Conservation (phyloP, 2,888 invertebrate genomes). For the Cryptus viduatorius region DNA sequence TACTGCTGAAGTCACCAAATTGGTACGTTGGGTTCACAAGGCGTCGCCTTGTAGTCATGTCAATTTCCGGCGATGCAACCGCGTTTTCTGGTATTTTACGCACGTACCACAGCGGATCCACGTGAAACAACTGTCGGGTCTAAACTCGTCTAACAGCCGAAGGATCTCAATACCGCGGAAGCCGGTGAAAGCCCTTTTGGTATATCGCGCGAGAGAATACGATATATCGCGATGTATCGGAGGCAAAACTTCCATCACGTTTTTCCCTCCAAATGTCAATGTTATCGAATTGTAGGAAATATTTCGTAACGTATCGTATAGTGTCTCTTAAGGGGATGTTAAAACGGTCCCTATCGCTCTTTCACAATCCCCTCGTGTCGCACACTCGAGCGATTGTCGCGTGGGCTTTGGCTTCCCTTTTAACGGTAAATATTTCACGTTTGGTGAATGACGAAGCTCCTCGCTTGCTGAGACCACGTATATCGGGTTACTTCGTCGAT, state of each 20-base stretch:
- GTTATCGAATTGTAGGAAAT: slow-evolving; percentile 6
- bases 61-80: background rate
- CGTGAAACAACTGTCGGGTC: background rate
- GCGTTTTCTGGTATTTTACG: slow-evolving; percentile 10
- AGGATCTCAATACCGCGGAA: background rate
- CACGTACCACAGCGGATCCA: background rate
- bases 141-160: slow-evolving; percentile 1
- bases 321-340: too few species aligned
- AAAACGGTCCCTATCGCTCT: too few species aligned
- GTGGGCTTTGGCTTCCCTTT: background rate
- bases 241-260: background rate
- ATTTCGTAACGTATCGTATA: background rate
- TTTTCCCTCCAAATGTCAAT: background rate
- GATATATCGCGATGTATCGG: background rate
- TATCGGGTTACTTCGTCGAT: background rate
- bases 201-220: background rate
- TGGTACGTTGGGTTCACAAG: background rate
- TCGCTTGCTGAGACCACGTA: background rate
- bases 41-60: background rate
- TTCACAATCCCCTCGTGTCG: too few species aligned
- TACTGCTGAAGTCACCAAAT: background rate
- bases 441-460: background rate
- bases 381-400: too few species aligned
- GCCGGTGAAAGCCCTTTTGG: background rate
- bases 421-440: background rate